Base-by-base conservation (phyloP, 1,140 invertebrate genomes). In the Rhagoletis pomonella region DNA sequence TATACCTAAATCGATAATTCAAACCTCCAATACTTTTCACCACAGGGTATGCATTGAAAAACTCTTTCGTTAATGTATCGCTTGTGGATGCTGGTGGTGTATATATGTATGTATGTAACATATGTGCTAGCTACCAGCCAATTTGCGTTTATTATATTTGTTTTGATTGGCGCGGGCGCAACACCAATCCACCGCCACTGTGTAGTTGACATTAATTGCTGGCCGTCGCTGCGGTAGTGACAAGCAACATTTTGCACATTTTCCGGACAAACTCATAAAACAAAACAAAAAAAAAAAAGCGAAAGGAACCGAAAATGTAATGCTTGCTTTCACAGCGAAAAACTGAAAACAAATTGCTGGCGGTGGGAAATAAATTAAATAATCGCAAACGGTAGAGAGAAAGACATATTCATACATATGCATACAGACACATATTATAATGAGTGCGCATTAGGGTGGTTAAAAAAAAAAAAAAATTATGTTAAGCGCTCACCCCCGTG, bases 211-310 rank as follows among this genome's bases (percentile, higher is more conserved):
- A 81, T 55, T 81, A 81, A 81, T 73, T 73, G 69, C 44, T 73
- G 42, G 19, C 39, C 69, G 14, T 12, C 17, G 42, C 42, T 73
- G 69, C 44, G 39, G 69, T 44, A 81, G 47, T 81, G 73, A 81
- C 73, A 81, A 29, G 47, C 50, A 77, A 55, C 44, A 81, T 81
- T 81, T 81, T 55, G 73, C 73, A 81, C 44, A 77, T 77, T 77
- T 77, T 50, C 73, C n/a, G 44, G 44, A 55, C 12, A 47, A 69
- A 69, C 7, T 44, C 12, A 44, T 17, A 77, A 47, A 77, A 12
- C 14, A 77, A 3, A n/a, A 50, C n/a, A 50, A 77, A 77, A n/a
- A 42, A 55, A 7, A 55, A 55, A 81, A 19, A 81, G 29, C 2
- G 39, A 19, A 81, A 55, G 64, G n/a, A 67, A 67, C 29, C 64